Base-by-base conservation (phyloP, 2,797 vertebrate genomes). In the Pseudomugil gertrudae region DNA sequence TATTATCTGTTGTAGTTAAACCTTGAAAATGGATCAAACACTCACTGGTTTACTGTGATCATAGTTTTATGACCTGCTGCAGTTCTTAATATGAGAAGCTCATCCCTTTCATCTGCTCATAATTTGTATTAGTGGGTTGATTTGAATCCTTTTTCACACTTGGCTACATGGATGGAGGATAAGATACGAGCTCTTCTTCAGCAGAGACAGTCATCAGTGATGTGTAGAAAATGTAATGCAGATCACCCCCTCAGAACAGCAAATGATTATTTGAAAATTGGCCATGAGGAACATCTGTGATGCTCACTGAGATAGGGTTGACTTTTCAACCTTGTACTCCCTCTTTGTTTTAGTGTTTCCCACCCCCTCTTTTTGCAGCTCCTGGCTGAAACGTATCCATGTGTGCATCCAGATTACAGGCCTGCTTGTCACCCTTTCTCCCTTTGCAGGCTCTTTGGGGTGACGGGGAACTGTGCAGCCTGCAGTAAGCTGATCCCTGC, bases 401-500 rank as follows among this genome's bases (percentile, higher is more conserved):
- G 59, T 73, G 67, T 73, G 66, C 35, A 35, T 70, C 80, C 81
- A 79, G 74, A 83, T 81, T 80, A 50, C 57, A 78, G 76, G 57
- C 78, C 76, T 72, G 71, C 54, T 43, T 79, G 74, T 79, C 45
- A 57, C 63, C 80, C 76, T 67, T 64, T 90, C 69, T 85, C 73
- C 91, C 88, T 87, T 88, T 80, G 83, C 94, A 97, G 96, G 93
- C 95, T 98, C 74, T 98, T 98, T 5, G 96, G 96, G 87, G 96
- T 96, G 91, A 98, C 96, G 0, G 96, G 96, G 91, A 98, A 96
- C 93, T 98, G 96, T 55, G 96, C 96, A 7, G 96, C 96, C 82
- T 98, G 96, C 92, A 97, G 96, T 94, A 98, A 98, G 90, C 93
- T 97, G 93, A 98, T 98, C 94, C 96, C 96, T 62, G 96, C 96